Evolutionary conservation across 2,888 invertebrate genomes (phyloP).

Genomic region (Seira musarum): DNA sequence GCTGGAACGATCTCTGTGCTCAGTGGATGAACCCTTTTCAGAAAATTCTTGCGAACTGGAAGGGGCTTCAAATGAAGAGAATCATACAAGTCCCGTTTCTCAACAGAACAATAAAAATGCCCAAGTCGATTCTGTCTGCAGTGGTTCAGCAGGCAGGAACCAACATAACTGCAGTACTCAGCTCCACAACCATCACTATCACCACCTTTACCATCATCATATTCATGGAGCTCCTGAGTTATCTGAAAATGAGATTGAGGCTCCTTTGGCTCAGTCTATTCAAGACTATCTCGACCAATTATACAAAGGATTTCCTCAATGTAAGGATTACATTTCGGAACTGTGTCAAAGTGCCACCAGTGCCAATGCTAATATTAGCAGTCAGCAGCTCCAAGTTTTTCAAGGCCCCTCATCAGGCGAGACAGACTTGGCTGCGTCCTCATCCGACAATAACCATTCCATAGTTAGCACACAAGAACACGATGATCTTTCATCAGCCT

Average conservation of each 20-base stretch:
- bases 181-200: constrained; percentile 35
- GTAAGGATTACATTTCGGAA: constrained; percentile 78
- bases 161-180: constrained; percentile 45
- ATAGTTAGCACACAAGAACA: constrained; percentile 30
- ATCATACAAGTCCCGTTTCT: constrained; percentile 25
- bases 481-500: constrained; percentile 2
- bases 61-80: constrained; percentile 26
- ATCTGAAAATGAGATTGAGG: constrained; percentile 49
- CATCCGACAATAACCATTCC: constrained; percentile 59
- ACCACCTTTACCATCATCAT: constrained; percentile 51
- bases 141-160: constrained; percentile 36
- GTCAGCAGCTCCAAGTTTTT: constrained; percentile 18
- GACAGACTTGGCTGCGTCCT: constrained; percentile 36
- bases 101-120: constrained; percentile 51
- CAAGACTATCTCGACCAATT: constrained; percentile 75
- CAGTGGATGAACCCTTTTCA: constrained; percentile 82
- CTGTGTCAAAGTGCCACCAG: constrained; percentile 70
- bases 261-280: constrained; percentile 64
- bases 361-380: constrained; percentile 51
- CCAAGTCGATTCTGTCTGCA: constrained; percentile 1
- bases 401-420: constrained; percentile 40
- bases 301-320: constrained; percentile 81
- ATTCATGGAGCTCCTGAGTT: constrained; percentile 43
- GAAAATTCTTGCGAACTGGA: constrained; percentile 55
- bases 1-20: constrained; percentile 91